These are phyloP conservation scores for Porites cylindrica DNA, from an alignment of 92 coral and sea anemone species.

Conservation along the genomic window DNA sequence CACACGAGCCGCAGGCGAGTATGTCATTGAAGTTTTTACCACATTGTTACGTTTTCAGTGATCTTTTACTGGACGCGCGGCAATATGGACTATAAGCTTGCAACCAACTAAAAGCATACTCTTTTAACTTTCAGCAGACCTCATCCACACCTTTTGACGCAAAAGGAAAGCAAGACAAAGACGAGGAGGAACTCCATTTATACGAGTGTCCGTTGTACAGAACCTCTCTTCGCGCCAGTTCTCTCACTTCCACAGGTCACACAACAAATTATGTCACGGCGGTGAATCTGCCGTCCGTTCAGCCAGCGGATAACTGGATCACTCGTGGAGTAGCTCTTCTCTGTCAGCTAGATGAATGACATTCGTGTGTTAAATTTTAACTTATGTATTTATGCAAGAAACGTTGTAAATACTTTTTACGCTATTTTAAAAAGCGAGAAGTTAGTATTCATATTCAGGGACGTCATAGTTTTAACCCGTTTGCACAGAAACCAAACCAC, in stretches of 20 bases:
- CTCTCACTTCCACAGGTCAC: slow-evolving; percentile 90
- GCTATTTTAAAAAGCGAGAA: background rate
- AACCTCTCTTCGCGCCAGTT: slow-evolving; percentile 93
- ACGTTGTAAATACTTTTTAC: background rate
- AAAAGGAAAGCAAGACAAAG: slow-evolving; percentile 56
- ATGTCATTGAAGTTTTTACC: no score
- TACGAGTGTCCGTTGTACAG: slow-evolving; percentile 99
- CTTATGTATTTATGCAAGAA: background rate
- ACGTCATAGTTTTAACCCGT: no score
- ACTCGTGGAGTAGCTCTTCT: slow-evolving; percentile 98
- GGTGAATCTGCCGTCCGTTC: slow-evolving; percentile 84
- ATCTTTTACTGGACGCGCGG: background rate
- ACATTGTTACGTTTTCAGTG: background rate
- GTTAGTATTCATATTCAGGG: no score
- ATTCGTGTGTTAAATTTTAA: background rate
- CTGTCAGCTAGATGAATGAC: slow-evolving; percentile 90
- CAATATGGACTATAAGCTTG: background rate
- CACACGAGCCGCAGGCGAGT: no score
- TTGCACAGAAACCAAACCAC: no score
- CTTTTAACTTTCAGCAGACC: slow-evolving; percentile 14
- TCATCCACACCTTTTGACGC: slow-evolving; percentile 28
- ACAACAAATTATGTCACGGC: slow-evolving; percentile 88
- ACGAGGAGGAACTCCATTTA: slow-evolving; percentile 58
- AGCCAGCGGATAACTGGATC: slow-evolving; percentile 95
- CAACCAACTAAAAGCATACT: background rate